Conservation (phyloP, 2,797 vertebrate species). For the Pseudochromis fuscus region DNA sequence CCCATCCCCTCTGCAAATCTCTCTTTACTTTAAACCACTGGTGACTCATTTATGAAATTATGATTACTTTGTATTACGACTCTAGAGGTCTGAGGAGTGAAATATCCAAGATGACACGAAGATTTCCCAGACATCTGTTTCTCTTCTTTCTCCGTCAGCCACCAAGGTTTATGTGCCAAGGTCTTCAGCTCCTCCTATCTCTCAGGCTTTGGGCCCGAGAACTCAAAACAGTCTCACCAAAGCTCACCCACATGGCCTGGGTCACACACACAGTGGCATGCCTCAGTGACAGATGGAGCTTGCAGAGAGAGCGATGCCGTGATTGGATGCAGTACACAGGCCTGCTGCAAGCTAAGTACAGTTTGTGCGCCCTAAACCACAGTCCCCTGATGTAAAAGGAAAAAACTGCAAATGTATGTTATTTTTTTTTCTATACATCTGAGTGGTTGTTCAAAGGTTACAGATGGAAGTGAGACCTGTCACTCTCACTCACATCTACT, state of each 20-base stretch:
- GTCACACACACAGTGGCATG: constrained; percentile 64
- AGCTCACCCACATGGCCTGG: constrained; percentile 66
- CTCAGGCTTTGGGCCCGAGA: constrained; percentile 52
- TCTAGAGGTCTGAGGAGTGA: constrained; percentile 37
- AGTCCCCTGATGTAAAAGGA: constrained; percentile 33
- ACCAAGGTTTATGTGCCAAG: constrained; percentile 59
- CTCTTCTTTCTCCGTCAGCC: constrained; percentile 43
- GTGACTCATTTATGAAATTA: constrained; percentile 22
- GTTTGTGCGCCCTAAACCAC: constrained; percentile 29
- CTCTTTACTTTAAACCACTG: constrained; percentile 10
- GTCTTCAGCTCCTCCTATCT: constrained; percentile 57
- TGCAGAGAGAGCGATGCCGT: constrained; percentile 53
- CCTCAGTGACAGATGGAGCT: constrained; percentile 77
- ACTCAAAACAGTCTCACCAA: constrained; percentile 62
- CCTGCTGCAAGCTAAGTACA: constrained; percentile 57
- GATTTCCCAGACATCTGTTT: constrained; percentile 66
- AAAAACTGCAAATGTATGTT: constrained; percentile 16
- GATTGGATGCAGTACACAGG: constrained; percentile 66
- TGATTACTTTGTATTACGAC: constrained; percentile 22
- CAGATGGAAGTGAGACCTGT: constrained; percentile 23
- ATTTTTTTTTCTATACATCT: neutral
- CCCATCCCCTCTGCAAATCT: neutral
- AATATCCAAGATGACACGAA: constrained; percentile 52
- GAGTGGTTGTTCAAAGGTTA: constrained; percentile 35
- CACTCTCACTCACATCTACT: constrained; percentile 8